Base-by-base conservation (phyloP, 2,888 invertebrate species). In the Acrocera orbiculus region DNA sequence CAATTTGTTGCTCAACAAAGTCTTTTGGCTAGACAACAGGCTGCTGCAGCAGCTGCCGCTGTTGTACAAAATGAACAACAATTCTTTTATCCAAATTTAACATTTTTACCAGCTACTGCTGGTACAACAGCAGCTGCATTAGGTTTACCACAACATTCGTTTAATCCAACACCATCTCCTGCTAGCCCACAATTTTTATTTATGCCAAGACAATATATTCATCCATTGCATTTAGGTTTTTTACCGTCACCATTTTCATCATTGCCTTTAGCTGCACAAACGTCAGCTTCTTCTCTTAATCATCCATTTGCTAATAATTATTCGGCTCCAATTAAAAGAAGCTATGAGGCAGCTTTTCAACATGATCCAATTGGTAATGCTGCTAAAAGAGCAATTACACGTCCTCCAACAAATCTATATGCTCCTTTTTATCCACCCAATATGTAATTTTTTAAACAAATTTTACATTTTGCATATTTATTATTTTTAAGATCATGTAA, bases 261-360 rank as follows among this genome's bases (percentile, higher is more conserved):
- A 13, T 24, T 37, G 11, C 9, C n/a, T n/a, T 5, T 20, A 14
- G 9, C 27, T 8, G 28, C 28, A 9, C 36, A 27, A 16, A 32
- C 34, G 9, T 23, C 35, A 9, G 17, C 38, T 4, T 27, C 32
- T 2, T 14, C 38, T 6, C 15, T 37, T 8, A 34, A 30, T 13
- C 39, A 40, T 30, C 22, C 30, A 15, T 25, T 33, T 7, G 20
- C 39, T 13, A 13, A 9, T 2, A 16, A 14, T 13, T 11, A 23
- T 4, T 13, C 39, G 9, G 41, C 47, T 17, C 69, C 62, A 27
- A 65, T 74, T 40, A 80, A 80, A 53, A 64, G 80, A 3, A 67
- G 68, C 1, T 80, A 78, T 61, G 79, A 79, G 26, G 70, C 70
- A 47, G 78, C 79, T 2, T 80, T 80, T 47, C 65, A 73, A 2